Evolutionary conservation across 2,113 vertebrate species (phyloP), one percentile per base, ranked within the genome.

Genomic region (Calidris pygmaea): DNA sequence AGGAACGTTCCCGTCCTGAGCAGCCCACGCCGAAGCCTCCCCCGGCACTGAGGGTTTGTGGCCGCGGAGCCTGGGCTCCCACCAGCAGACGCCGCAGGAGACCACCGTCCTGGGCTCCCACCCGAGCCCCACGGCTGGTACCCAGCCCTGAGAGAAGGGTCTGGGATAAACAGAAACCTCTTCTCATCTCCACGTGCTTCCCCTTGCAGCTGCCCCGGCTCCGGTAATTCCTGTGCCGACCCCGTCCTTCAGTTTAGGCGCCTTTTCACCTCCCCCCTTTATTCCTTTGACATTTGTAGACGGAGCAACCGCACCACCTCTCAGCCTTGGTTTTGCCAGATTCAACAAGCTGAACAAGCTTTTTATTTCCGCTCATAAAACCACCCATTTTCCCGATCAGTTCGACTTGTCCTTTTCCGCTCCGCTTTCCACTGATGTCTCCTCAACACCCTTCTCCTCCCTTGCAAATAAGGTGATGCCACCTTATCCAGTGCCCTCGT

Each of bases 71-170:
- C 23, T 62, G 14, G 0, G 1, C 15, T 39, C n/a, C 27, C 39
- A 12, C 0, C 0, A 12, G 19, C 41, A 66, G 35, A 58, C 1
- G 7, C 56, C 4, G 1, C 4, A 9, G 50, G 29, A 5, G 3
- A 15, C 29, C 80, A 16, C 50, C 1, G 18, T 5, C 19, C 53
- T n/a, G 6, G 3, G 71, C 24, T 24, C 17, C 14, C 0, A 3
- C 32, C 6, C 2, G 14, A 68, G 43, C 70, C 39, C 47, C 8
- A 34, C 2, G 17, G 53, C 37, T 48, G 13, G 32, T 45, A 17
- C 71, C 34, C 1, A 2, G 6, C 63, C 30, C 74, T 2, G 0
- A 1, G 3, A 34, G 22, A 55, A 41, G 62, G n/a, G 76, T 79
- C 70, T 5, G 7, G 14, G 32, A 58, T 1, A 24, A 79, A 20